Evolutionary conservation across 1,140 invertebrate species (phyloP).

Genomic region (Ceratitis capitata): DNA sequence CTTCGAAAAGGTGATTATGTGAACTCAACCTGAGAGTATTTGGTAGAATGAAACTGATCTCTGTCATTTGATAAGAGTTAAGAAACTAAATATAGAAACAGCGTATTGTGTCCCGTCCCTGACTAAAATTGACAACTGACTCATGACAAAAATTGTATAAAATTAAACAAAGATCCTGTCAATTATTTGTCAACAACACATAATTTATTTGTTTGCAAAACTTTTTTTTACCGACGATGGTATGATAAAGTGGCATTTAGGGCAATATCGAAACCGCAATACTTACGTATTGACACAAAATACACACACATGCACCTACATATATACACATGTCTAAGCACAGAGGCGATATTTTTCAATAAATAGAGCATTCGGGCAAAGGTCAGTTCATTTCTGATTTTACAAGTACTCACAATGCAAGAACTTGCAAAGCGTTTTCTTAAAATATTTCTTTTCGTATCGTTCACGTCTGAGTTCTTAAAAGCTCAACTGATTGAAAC

Average conservation of each 20-base stretch:
- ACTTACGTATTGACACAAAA: background rate
- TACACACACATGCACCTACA: background rate
- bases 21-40: too few relatives aligned
- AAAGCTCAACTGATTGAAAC: background rate
- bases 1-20: background rate
- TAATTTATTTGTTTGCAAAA: conserved; percentile 20
- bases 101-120: conserved; percentile 67
- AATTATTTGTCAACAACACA: conserved; percentile 30
- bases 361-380: background rate
- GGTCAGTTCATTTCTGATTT: background rate
- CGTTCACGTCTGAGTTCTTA: background rate
- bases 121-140: background rate
- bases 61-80: background rate
- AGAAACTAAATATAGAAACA: background rate
- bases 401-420: background rate
- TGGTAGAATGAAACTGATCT: background rate
- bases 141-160: conserved; percentile 19
- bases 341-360: background rate
- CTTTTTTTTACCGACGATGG: background rate
- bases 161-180: conserved; percentile 29
- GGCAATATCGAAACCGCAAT: background rate
- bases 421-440: background rate
- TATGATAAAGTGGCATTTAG: background rate
- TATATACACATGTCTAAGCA: background rate
- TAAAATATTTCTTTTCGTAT: background rate